Evolutionary conservation across 1,140 invertebrate genomes (phyloP).

Genomic region (Pomacea maculata): DNA sequence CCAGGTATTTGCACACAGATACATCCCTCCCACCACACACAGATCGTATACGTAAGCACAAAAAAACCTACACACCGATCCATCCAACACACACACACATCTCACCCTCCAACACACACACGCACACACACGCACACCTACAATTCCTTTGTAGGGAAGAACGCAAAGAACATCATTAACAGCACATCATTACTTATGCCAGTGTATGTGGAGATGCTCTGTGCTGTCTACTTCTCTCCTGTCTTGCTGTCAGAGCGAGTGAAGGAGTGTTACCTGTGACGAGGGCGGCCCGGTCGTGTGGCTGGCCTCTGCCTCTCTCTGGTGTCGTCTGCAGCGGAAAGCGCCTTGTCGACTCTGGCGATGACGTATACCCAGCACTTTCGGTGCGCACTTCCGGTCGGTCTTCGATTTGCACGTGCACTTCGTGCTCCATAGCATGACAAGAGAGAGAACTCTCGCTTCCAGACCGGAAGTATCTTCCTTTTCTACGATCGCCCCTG

Average conservation of each 20-base stretch:
- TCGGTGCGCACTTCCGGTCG: background rate
- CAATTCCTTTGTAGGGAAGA: no score
- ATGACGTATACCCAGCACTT: background rate
- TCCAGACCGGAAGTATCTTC: conserved; percentile 14
- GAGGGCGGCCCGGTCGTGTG: background rate
- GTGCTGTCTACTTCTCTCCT: no score
- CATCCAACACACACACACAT: no score
- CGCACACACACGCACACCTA: no score
- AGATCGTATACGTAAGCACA: no score
- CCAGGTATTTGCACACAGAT: no score
- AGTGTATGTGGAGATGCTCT: no score
- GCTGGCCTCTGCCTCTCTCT: background rate
- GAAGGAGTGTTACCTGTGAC: background rate
- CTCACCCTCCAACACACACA: no score
- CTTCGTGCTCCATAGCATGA: conserved; percentile 19
- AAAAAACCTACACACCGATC: no score
- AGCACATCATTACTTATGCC: no score
- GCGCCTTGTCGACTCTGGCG: background rate
- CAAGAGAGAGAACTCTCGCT: conserved; percentile 31
- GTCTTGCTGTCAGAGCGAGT: background rate
- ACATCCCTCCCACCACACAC: no score
- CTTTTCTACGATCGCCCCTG: background rate
- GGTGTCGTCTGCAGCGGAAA: background rate
- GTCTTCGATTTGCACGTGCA: conserved; percentile 25
- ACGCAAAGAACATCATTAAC: no score